These are phyloP conservation scores for Stenurella melanura DNA, from an alignment of 2,888 invertebrate species.

Conservation along the genomic window DNA sequence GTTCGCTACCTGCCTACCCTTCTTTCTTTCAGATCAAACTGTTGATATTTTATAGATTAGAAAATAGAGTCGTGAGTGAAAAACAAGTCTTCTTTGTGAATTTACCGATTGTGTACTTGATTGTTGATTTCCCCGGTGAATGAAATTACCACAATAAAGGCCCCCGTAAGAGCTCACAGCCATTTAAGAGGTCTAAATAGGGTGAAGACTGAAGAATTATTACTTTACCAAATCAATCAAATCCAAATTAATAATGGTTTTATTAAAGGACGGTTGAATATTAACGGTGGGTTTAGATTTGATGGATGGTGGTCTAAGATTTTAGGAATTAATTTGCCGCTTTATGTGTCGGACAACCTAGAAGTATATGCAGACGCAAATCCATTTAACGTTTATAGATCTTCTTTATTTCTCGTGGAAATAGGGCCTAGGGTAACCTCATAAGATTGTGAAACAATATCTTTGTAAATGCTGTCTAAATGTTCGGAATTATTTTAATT, in stretches of 20 bases:
- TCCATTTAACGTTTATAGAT: background rate
- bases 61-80: conserved; percentile 37
- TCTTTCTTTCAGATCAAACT: conserved; percentile 24
- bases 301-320: conserved; percentile 30
- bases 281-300: conserved; percentile 43
- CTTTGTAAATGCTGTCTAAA: too few relatives aligned
- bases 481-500: too few relatives aligned
- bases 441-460: too few relatives aligned
- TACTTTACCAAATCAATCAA: conserved; percentile 52
- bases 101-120: conserved; percentile 37
- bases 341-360: background rate
- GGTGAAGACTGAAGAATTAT: conserved; percentile 48
- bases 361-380: background rate
- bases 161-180: conserved; percentile 29
- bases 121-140: conserved; percentile 40
- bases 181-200: conserved; percentile 48
- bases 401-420: too few relatives aligned
- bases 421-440: too few relatives aligned
- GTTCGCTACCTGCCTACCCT: conserved; percentile 8
- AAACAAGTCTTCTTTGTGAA: conserved; percentile 39
- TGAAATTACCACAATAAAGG: conserved; percentile 41
- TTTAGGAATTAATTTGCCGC: conserved; percentile 16
- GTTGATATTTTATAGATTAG: conserved; percentile 39
- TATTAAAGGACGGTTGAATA: conserved; percentile 45
- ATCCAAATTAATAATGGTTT: conserved; percentile 53